phyloP scores from a whole-genome alignment of 2,113 vertebrate species.

The Acinonyx jubatus region DNA sequence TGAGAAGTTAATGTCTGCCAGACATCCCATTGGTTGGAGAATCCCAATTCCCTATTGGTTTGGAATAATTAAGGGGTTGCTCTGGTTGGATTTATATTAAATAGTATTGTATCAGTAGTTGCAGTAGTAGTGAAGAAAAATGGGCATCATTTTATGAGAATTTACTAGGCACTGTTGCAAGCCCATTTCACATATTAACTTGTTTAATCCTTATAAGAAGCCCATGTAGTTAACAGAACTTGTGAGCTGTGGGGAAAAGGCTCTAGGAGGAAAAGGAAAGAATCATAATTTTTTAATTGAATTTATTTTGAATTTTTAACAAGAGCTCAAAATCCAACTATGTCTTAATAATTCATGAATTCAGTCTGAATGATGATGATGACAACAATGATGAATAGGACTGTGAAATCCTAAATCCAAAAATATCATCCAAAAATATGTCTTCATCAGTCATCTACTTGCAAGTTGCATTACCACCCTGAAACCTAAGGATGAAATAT shows the following conservation, averaged over 20 bases:
- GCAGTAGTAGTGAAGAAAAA: neutral
- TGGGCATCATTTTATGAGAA: neutral
- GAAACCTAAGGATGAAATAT: neutral
- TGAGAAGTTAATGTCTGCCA: neutral
- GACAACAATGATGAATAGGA: neutral
- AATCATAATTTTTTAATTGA: neutral
- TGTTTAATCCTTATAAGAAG: neutral
- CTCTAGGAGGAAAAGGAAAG: neutral
- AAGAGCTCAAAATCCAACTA: neutral
- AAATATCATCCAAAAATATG: neutral
- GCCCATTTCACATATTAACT: neutral
- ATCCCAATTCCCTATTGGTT: neutral
- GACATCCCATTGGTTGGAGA: neutral
- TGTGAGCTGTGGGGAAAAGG: neutral
- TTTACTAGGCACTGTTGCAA: neutral
- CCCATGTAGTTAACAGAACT: neutral
- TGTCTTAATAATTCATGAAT: neutral
- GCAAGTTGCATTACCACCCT: neutral
- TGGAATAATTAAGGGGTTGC: neutral
- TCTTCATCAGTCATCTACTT: neutral
- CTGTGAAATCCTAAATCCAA: neutral
- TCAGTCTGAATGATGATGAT: neutral
- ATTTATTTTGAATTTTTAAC: slow-evolving; percentile 18
- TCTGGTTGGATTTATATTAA: neutral
- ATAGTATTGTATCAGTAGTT: neutral